Conservation (phyloP, 2,797 vertebrate genomes). For the Oreortyx pictus region DNA sequence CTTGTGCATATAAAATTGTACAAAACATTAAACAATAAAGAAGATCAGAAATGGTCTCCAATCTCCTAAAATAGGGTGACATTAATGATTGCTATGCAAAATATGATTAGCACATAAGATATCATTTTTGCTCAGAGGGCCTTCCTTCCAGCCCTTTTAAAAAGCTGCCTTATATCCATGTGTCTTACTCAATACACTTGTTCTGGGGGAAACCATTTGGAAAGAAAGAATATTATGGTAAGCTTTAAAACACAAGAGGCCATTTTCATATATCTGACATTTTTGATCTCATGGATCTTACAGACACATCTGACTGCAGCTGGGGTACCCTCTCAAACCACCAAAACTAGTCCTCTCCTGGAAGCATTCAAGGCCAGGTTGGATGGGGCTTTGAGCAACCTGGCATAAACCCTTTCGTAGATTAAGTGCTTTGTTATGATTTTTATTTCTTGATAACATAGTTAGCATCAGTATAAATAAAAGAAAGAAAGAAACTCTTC, state of each 20-base stretch:
- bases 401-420: neutral
- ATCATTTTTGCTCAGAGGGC: neutral
- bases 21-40: neutral
- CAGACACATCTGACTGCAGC: neutral
- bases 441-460: neutral
- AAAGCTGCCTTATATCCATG: neutral
- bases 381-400: no score
- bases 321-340: neutral
- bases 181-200: neutral
- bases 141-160: neutral
- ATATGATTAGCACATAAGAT: neutral
- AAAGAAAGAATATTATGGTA: neutral
- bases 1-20: neutral
- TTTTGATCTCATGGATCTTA: neutral
- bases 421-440: neutral
- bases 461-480: neutral
- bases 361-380: no score
- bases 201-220: neutral
- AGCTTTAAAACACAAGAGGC: neutral
- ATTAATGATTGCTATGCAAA: neutral
- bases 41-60: neutral
- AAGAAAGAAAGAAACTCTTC: neutral
- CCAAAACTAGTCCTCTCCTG: neutral
- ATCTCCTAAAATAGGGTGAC: neutral
- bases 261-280: neutral